Base-by-base conservation (phyloP, 2,888 invertebrate genomes). In the Ernsta delagoae region DNA sequence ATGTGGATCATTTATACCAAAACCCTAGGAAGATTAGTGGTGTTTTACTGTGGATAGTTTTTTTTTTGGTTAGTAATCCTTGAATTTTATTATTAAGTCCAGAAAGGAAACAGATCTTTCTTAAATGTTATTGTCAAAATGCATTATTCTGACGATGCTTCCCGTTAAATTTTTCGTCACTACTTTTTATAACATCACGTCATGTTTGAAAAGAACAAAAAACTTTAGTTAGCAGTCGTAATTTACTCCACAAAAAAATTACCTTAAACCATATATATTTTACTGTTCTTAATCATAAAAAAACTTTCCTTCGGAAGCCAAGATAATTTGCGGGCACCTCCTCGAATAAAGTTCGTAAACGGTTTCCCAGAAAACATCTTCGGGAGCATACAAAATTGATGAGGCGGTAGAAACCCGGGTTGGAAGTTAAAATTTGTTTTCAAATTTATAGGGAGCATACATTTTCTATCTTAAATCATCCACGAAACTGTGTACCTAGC, bases 1-100 rank as follows among this genome's bases (percentile, higher is more conserved):
- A 62, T 57, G 56, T 68, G 43, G 62, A 68, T 62, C 56, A 62
- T 50, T 62, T 62, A 56, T 56, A 24, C 45, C 61, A 34, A 34
- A 45, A 61, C 41, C 53, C 24, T 53, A 54, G 24, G 31, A 56
- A 43, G 54, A 64, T 56, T 50, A 24, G 16, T 50, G 4, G 8
- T 1, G 8, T 50, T 50, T 50, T 50, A 50, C 16, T 50, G 12
- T 24, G 50, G 8, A 24, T 50, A 50, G 50, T 50, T 48, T 12
- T n/a, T 5, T 24, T 24, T 24, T 24, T 24, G 24, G 24, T 24
- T 24, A 3, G 24, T 1, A 24, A 24, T 24, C 24, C 24, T 24
- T 24, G 24, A 24, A 3, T 24, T 24, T 24, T 24, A 24, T 24
- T 24, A 1, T 24, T 24, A 24, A 24, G 3, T 24, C 24, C 24